These are phyloP conservation scores for Wasmannia auropunctata DNA, from an alignment of 1,140 invertebrate species.

Conservation along the genomic window DNA sequence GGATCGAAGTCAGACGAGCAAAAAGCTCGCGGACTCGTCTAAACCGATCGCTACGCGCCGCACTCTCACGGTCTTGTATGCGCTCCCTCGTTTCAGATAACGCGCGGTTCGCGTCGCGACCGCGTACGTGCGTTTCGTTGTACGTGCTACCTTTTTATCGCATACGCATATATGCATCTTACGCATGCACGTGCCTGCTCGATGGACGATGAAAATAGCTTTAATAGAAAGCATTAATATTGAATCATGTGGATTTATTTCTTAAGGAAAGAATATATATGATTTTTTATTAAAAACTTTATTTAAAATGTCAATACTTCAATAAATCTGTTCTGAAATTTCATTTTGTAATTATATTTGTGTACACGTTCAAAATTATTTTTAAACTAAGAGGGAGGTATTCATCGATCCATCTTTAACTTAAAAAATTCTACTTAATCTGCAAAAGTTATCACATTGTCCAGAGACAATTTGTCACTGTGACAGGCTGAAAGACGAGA, in stretches of 20 bases:
- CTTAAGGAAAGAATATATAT: background rate
- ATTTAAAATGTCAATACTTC: background rate
- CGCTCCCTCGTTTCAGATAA: constrained; percentile 67
- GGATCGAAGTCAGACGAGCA: constrained; percentile 64
- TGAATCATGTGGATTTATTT: background rate
- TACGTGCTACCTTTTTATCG: constrained; percentile 55
- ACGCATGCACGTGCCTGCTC: background rate
- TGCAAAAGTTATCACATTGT: background rate
- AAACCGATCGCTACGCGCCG: constrained; percentile 61
- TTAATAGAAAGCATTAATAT: background rate
- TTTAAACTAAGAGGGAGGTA: background rate
- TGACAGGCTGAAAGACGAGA: constrained; percentile 2
- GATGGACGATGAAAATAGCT: constrained; percentile 37
- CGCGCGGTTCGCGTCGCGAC: constrained; percentile 20
- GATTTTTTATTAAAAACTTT: background rate
- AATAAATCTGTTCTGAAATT: background rate
- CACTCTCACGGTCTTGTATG: constrained; percentile 63
- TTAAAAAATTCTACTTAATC: constrained; percentile 3
- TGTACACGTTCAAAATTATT: background rate
- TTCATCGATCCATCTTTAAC: background rate
- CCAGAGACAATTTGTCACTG: constrained; percentile 9
- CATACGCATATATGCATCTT: background rate
- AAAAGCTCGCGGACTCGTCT: constrained; percentile 69
- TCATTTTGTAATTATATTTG: background rate
- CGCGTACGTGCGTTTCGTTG: constrained; percentile 12